Base-by-base conservation (phyloP, 1,140 invertebrate species). In the Drosophila eugracilis region DNA sequence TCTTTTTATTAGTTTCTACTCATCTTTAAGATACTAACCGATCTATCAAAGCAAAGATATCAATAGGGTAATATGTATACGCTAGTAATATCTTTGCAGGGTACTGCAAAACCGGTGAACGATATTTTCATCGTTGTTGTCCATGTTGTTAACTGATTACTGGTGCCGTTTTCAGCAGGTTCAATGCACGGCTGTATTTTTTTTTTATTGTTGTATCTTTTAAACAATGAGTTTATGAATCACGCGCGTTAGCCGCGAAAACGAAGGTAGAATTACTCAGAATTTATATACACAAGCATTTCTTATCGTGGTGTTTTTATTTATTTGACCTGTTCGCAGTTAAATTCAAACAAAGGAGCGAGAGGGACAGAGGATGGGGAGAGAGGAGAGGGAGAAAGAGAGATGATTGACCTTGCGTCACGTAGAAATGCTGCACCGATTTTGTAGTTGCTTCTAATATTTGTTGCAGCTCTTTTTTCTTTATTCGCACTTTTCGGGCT, bases 251-350 rank as follows among this genome's bases (percentile, higher is more conserved):
- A 81, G 72, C 70, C 78, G 70, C 73, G 71, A 72, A 57, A 59
- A 63, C 45, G 50, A 69, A 47, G 65, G 69, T 47, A 58, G 54
- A 75, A 79, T 66, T 83, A 79, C 66, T 58, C 59, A 78, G 80
- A 84, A 85, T 80, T 75, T 49, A 78, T 74, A 60, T 54, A 66
- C 45, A 71, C 52, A 37, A 28, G 59, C 34, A 75, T 65, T 66
- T 65, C 28, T 36, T n/a, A n/a, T 45, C 26, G 30, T 72, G 44
- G 65, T 48, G 65, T 59, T 47, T 12, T 12, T 88, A 75, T 81
- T 83, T 88, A 81, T 86, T 81, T 88, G 83, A 78, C 83, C 60
- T 86, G 86, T 88, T 88, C 58, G 83, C 74, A 50, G 69, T 69
- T 60, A 36, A 60, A 52, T 72, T 50, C 47, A n/a, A 57, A 73